phyloP scores from a whole-genome alignment of 2,888 invertebrate genomes.

The Orchesella flavescens region DNA sequence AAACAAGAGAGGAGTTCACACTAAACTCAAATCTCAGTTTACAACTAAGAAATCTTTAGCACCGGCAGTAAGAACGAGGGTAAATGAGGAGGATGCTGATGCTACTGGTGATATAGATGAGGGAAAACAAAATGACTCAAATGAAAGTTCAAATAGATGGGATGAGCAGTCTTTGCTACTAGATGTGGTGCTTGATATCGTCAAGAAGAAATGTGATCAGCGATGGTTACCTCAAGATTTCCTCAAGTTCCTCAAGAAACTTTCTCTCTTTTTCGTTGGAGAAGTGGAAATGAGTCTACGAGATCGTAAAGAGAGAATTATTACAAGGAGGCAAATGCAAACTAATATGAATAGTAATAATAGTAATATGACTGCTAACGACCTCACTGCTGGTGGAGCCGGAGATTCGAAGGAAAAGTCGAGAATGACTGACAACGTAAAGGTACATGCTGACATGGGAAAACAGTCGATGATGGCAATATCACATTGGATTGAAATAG shows the following conservation, averaged over 20 bases:
- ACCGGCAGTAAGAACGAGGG: not conserved
- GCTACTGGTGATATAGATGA: not conserved
- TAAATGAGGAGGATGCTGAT: not conserved
- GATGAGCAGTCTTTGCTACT: not conserved
- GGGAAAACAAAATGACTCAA: not conserved
- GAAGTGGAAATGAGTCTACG: not conserved
- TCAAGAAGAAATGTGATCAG: not conserved
- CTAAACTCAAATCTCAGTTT: too few relatives aligned
- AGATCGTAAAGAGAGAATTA: not conserved
- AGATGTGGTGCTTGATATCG: not conserved
- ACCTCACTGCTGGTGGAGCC: too few relatives aligned
- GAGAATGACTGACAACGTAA: too few relatives aligned
- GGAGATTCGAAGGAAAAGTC: too few relatives aligned
- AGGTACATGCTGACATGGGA: not conserved
- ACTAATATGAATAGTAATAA: too few relatives aligned
- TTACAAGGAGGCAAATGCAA: too few relatives aligned
- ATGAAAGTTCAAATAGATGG: too few relatives aligned
- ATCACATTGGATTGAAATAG: not conserved
- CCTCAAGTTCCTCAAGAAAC: not conserved
- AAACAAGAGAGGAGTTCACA: not conserved
- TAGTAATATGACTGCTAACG: too few relatives aligned
- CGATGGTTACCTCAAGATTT: slow-evolving; percentile 3
- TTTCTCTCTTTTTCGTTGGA: not conserved
- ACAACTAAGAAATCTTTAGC: too few relatives aligned
- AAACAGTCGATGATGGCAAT: not conserved